Percentiles rank a stretch among this genome's conserved stretches.
Conservation (phyloP, 1,140 invertebrate species). For the Diorhabda sublineata region DNA sequence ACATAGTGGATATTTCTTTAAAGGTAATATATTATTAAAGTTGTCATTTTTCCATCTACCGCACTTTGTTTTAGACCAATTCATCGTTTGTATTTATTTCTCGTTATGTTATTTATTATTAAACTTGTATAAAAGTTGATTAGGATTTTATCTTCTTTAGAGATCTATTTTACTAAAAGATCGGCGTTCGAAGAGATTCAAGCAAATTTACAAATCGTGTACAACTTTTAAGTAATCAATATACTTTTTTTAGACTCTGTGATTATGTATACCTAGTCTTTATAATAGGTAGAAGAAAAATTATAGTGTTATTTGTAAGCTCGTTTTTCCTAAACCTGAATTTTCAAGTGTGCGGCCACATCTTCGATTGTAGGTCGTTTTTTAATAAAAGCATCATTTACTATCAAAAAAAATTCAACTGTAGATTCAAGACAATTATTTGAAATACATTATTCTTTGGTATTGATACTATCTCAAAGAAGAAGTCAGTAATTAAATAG, state of each 20-base stretch:
- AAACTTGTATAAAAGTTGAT: constrained; percentile 28
- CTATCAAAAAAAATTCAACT: no score
- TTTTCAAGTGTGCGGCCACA: no score
- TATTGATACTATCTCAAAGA: no score
- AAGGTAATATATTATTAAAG: neutral
- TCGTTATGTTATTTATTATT: constrained; percentile 7
- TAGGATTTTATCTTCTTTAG: constrained; percentile 31
- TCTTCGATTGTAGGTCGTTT: no score
- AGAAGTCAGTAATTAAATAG: no score
- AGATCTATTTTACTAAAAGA: constrained; percentile 36
- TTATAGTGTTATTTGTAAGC: constrained; percentile 30
- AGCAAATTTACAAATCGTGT: neutral
- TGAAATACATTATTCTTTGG: no score
- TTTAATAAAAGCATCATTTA: no score
- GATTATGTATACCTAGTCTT: constrained; percentile 42
- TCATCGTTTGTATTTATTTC: constrained; percentile 14
- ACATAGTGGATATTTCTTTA: no score
- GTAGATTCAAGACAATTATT: no score
- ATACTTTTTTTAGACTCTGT: constrained; percentile 42
- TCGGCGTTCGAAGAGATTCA: constrained; percentile 20
- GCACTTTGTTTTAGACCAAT: constrained; percentile 2
- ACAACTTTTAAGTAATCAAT: constrained; percentile 22
- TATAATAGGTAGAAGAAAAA: constrained; percentile 30
- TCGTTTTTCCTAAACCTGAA: neutral
- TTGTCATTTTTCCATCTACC: neutral